Evolutionary conservation across 37 sponge, comb jelly and placozoan species (phyloP).

Genomic region (Geodia barretti): DNA sequence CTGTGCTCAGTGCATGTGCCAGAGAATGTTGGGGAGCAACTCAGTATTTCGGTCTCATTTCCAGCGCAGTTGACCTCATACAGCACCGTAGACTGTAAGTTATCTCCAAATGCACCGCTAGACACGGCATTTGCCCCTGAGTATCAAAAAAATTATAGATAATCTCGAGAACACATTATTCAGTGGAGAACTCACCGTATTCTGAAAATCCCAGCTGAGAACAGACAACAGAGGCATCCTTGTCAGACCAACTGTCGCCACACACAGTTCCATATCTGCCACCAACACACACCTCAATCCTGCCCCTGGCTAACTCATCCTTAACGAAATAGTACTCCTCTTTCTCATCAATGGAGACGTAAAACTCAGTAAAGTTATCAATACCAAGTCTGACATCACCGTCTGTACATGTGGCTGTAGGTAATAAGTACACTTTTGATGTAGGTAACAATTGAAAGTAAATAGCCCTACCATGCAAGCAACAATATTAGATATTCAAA

Average conservation of each 20-base stretch:
- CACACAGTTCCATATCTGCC: conserved; percentile 20
- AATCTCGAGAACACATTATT: neutral
- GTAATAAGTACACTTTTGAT: neutral
- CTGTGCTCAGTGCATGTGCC: neutral
- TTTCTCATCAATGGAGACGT: neutral
- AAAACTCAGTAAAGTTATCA: neutral
- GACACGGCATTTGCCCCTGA: neutral
- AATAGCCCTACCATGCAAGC: no score
- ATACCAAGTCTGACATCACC: conserved; percentile 19
- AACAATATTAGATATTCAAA: no score
- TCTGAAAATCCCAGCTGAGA: conserved; percentile 27
- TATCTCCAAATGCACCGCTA: neutral
- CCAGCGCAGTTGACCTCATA: conserved; percentile 10
- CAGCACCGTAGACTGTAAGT: neutral
- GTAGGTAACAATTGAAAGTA: no score
- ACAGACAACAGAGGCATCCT: conserved; percentile 29
- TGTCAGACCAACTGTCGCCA: conserved; percentile 9
- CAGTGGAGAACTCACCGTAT: conserved; percentile 1
- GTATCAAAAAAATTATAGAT: neutral
- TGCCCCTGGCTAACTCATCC: neutral
- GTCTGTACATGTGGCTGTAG: conserved; percentile 12
- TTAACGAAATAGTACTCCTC: neutral
- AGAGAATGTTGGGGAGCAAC: neutral
- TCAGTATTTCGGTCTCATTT: neutral
- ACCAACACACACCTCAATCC: conserved; percentile 8